phyloP scores from a whole-genome alignment of 1,140 invertebrate species.

The Callitettix versicolor region DNA sequence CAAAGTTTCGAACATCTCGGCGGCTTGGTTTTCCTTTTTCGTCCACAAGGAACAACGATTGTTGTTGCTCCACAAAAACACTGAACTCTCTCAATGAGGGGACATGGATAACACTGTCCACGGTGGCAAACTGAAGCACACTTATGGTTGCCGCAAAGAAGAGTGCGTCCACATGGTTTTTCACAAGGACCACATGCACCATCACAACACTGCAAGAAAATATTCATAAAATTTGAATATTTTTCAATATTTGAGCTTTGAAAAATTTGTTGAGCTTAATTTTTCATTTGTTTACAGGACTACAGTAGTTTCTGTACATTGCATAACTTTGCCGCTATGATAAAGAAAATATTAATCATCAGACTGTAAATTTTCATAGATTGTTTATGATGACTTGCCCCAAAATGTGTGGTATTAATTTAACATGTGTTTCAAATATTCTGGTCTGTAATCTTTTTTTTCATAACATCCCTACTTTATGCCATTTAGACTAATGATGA shows the following conservation, averaged over 20 bases:
- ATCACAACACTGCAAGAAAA: constrained; percentile 57
- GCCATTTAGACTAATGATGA: no score
- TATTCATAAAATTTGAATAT: constrained; percentile 8
- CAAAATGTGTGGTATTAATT: no score
- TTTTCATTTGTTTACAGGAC: neutral
- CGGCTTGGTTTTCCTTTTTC: constrained; percentile 60
- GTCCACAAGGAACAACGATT: constrained; percentile 76
- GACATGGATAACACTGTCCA: constrained; percentile 86
- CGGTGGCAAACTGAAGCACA: constrained; percentile 76
- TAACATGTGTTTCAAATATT: no score
- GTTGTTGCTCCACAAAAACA: constrained; percentile 75
- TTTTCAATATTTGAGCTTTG: no score
- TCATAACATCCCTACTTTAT: no score
- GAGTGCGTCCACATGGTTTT: constrained; percentile 68
- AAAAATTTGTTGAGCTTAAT: constrained; percentile 2
- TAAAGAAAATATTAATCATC: no score
- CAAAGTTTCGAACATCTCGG: constrained; percentile 67
- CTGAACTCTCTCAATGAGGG: constrained; percentile 58
- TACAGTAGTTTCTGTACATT: neutral
- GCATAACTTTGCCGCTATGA: neutral
- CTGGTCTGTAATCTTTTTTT: no score
- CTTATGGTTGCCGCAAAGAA: constrained; percentile 82
- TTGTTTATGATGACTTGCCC: no score
- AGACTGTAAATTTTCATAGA: no score
- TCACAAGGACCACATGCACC: constrained; percentile 78